phyloP scores from a whole-genome alignment of 2,113 vertebrate genomes.

The Daboia siamensis region DNA sequence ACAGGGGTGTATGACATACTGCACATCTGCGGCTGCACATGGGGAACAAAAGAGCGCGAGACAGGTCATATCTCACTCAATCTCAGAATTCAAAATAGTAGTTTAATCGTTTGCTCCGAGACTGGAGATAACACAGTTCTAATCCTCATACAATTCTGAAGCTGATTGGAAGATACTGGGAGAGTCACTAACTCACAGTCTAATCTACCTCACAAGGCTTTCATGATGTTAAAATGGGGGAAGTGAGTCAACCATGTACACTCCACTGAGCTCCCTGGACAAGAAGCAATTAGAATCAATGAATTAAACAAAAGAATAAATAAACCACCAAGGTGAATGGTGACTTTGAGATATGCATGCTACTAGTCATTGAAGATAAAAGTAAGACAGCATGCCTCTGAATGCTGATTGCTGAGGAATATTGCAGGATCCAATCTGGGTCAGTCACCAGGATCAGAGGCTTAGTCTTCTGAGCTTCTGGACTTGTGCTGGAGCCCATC shows the following conservation, averaged over 20 bases:
- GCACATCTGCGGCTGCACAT: not conserved
- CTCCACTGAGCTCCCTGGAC: not conserved
- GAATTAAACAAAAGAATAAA: not conserved
- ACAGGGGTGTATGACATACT: not conserved
- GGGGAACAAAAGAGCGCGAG: not conserved
- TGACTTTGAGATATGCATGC: not conserved
- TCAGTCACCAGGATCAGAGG: not conserved
- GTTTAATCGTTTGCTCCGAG: not conserved
- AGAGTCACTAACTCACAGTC: not conserved
- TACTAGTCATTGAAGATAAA: not conserved
- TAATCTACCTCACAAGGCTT: not conserved
- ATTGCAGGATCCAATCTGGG: not conserved
- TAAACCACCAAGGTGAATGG: not conserved
- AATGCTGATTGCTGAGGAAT: not conserved
- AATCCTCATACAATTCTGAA: not conserved
- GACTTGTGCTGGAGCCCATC: not conserved
- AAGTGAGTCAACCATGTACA: not conserved
- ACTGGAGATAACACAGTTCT: not conserved
- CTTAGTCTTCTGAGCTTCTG: not conserved
- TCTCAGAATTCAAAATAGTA: not conserved
- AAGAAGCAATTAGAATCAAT: not conserved
- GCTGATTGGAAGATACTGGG: not conserved
- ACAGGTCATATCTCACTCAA: not conserved
- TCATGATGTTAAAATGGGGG: not conserved
- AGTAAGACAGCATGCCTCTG: not conserved